Base-by-base conservation (phyloP, 2,797 vertebrate species). In the Sebastes variabilis region DNA sequence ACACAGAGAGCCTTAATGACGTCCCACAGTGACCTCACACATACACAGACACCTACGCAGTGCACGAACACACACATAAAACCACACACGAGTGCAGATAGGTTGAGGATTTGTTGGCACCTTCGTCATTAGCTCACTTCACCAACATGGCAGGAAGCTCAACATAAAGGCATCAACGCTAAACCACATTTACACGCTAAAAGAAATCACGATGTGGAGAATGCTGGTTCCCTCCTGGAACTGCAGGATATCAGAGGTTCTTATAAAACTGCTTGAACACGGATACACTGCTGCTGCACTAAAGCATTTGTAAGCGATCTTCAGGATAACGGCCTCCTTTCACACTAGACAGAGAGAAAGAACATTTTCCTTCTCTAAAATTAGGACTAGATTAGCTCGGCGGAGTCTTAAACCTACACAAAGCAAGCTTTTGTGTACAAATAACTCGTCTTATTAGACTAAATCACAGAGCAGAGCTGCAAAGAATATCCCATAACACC, bases 1-100 rank as follows among this genome's bases (percentile, higher is more conserved):
- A 87, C 75, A 82, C 81, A 80, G 73, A 81, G 82, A 77, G 81
- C 61, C 74, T 84, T 84, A 85, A 92, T 87, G 81, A 86, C 24
- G 16, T 80, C 88, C 90, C 87, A 73, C 85, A 29, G 86, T 67
- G 77, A 74, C 76, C 71, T 67, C 71, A 75, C 75, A 73, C 80
- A 79, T 64, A 73, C 58, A 30, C 10, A 11, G 42, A 66, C 34
- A 62, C 6, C 42, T 12, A 4, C 56, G 46, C 46, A 22, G 14
- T 68, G 32, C 46, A 49, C 49, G 69, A 55, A 64, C 58, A 58
- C 54, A 77, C 69, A 22, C 69, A 73, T 5, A 59, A 2, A 16
- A 25, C 24, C 75, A 81, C 76, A 54, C 14, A 24, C 12, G 10
- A 14, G 12, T 36, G 38, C 24, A 73, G 65, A 24, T 5, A 29